Conservation (phyloP, 2,113 vertebrate species). For the Sardina pilchardus region DNA sequence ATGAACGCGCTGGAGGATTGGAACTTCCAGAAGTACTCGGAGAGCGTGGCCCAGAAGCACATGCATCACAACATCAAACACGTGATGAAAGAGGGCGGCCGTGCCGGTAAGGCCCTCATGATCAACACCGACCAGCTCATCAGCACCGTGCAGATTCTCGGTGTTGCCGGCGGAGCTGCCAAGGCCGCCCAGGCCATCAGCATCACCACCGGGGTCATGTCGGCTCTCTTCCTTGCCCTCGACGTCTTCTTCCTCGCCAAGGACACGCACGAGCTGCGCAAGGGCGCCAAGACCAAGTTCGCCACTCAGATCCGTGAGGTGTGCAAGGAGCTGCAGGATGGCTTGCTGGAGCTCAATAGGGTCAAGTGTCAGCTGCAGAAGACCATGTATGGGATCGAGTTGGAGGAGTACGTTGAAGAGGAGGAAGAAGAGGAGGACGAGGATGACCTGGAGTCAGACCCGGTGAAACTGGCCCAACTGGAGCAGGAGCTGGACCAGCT, state of each 20-base stretch:
- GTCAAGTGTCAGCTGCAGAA: conserved; percentile 69
- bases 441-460: not conserved
- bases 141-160: conserved; percentile 69
- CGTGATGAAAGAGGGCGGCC: conserved; percentile 68
- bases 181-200: conserved; percentile 69
- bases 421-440: not conserved
- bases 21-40: conserved; percentile 70
- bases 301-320: conserved; percentile 70
- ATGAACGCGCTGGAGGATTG: conserved; percentile 70
- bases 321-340: conserved; percentile 66
- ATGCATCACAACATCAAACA: conserved; percentile 72
- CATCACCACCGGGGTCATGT: conserved; percentile 68
- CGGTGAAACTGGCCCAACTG: conserved; percentile 8
- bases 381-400: conserved; percentile 69
- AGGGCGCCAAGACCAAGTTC: conserved; percentile 71
- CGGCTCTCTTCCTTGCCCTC: conserved; percentile 71
- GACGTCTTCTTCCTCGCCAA: conserved; percentile 75
- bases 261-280: conserved; percentile 69
- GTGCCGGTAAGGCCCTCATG: conserved; percentile 71
- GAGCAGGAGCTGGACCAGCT: conserved; percentile 66
- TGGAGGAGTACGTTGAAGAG: conserved; percentile 53
- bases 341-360: conserved; percentile 66
- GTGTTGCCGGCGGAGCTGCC: conserved; percentile 60
- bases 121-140: conserved; percentile 65
- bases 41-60: conserved; percentile 67